phyloP scores from a whole-genome alignment of 2,888 invertebrate genomes.

The Agrochola macilenta region DNA sequence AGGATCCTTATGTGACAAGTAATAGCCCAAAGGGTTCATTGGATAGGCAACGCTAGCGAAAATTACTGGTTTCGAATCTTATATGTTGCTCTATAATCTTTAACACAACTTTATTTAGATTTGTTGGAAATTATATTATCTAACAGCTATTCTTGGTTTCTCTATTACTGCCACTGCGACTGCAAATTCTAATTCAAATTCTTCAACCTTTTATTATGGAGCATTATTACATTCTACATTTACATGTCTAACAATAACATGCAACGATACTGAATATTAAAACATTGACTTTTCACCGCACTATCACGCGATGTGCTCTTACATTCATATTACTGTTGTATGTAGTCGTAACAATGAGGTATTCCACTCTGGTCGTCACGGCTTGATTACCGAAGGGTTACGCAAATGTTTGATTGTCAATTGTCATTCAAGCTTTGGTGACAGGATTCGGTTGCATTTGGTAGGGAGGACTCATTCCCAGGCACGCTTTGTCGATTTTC shows the following conservation, averaged over 20 bases:
- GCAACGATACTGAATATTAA: slow-evolving; percentile 31
- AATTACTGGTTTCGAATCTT: too few relatives aligned
- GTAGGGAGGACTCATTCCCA: slow-evolving; percentile 8
- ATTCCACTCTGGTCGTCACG: slow-evolving; percentile 33
- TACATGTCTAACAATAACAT: slow-evolving; percentile 35
- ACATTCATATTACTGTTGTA: slow-evolving; percentile 1
- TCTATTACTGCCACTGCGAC: not conserved
- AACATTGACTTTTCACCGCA: slow-evolving; percentile 43
- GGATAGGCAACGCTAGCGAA: not conserved
- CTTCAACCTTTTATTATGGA: not conserved
- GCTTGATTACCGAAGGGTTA: slow-evolving; percentile 17
- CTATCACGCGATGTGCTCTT: slow-evolving; percentile 25
- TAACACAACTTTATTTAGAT: not conserved
- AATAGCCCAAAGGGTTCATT: not conserved
- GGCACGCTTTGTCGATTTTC: not conserved
- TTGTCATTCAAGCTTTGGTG: slow-evolving; percentile 14
- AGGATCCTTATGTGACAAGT: not conserved
- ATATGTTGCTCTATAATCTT: too few relatives aligned
- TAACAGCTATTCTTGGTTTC: not conserved
- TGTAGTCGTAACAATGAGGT: slow-evolving; percentile 31
- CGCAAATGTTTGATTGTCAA: slow-evolving; percentile 13
- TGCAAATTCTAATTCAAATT: not conserved
- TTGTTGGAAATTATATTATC: not conserved
- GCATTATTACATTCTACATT: slow-evolving; percentile 25
- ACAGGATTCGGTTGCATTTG: not conserved